These are phyloP conservation scores for Ligdia adustata DNA, from an alignment of 2,888 invertebrate species.

Conservation along the genomic window DNA sequence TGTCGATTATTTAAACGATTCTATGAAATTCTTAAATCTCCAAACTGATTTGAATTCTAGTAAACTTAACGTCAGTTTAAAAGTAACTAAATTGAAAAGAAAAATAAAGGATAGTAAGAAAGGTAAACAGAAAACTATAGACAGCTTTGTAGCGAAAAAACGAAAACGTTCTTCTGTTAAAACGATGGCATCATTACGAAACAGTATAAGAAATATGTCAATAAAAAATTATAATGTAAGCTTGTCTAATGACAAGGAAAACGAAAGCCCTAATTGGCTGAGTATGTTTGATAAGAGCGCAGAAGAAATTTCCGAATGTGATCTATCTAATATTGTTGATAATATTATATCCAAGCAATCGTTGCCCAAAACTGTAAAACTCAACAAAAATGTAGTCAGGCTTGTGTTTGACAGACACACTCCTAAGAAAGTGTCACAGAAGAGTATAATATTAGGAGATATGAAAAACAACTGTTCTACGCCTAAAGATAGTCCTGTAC, in stretches of 20 bases:
- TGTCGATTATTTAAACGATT: constrained; percentile 47
- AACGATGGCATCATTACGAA: constrained; percentile 44
- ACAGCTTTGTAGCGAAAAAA: constrained; percentile 67
- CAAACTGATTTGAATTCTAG: constrained; percentile 45
- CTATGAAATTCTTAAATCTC: constrained; percentile 50
- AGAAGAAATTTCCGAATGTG: constrained; percentile 50
- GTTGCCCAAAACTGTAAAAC: constrained; percentile 55
- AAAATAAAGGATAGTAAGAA: constrained; percentile 59
- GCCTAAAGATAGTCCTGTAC: constrained; percentile 59
- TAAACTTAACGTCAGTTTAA: constrained; percentile 64
- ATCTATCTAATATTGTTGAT: constrained; percentile 70
- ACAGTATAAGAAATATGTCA: constrained; percentile 57
- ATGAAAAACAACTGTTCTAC: constrained; percentile 68
- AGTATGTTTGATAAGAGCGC: constrained; percentile 54
- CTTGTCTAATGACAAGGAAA: constrained; percentile 25
- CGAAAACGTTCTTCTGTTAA: constrained; percentile 52
- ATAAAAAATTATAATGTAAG: constrained; percentile 35
- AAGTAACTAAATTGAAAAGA: constrained; percentile 68
- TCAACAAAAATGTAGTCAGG: constrained; percentile 64
- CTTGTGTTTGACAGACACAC: constrained; percentile 62
- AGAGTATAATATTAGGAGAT: constrained; percentile 45
- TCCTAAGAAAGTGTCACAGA: constrained; percentile 53
- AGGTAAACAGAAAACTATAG: constrained; percentile 66
- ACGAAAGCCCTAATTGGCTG: constrained; percentile 47
- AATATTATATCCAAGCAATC: constrained; percentile 61